phyloP scores from a whole-genome alignment of 2,888 invertebrate species.

The Agrochola lychnidis region DNA sequence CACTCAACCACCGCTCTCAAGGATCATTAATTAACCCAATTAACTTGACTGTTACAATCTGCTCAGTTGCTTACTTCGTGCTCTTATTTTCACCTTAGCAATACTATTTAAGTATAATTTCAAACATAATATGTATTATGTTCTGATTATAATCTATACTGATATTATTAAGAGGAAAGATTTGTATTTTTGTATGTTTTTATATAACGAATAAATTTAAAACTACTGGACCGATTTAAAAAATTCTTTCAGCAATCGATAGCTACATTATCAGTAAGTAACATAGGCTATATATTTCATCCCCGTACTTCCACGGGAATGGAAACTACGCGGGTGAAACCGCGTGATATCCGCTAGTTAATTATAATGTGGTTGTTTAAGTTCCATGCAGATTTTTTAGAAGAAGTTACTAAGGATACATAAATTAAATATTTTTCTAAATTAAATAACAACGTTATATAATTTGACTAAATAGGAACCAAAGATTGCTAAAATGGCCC shows the following conservation, averaged over 20 bases:
- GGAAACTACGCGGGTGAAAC: too few relatives aligned
- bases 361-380: not conserved
- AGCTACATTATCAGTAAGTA: too few relatives aligned
- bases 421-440: not conserved
- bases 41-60: constrained; percentile 38
- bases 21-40: constrained; percentile 59
- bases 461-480: not conserved
- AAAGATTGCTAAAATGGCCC: not conserved
- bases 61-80: constrained; percentile 15
- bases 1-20: constrained; percentile 41
- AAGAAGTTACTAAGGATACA: not conserved
- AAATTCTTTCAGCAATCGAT: too few relatives aligned
- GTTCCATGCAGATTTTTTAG: not conserved
- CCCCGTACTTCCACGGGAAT: too few relatives aligned
- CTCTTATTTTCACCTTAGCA: constrained; percentile 12
- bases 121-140: not conserved
- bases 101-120: not conserved
- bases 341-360: too few relatives aligned
- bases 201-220: too few relatives aligned
- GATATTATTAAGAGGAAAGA: too few relatives aligned
- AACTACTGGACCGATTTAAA: too few relatives aligned
- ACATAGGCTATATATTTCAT: too few relatives aligned
- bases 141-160: not conserved
- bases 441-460: not conserved
- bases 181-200: too few relatives aligned